Evolutionary conservation across 2,888 invertebrate genomes (phyloP).

Genomic region (Gnatocerus cornutus): DNA sequence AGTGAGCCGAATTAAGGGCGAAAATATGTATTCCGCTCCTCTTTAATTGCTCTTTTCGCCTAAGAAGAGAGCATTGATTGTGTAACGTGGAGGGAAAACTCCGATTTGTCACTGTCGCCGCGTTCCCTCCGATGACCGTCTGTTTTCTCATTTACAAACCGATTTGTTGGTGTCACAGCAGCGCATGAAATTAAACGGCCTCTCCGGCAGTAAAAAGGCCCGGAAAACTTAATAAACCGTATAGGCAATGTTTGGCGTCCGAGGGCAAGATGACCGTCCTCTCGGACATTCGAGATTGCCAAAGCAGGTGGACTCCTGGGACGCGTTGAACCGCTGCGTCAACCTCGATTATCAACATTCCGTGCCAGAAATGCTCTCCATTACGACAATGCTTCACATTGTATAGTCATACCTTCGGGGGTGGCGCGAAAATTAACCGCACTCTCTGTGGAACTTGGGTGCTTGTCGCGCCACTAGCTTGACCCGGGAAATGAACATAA

Average conservation of each 20-base stretch:
- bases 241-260: conserved; percentile 52
- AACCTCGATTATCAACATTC: conserved; percentile 68
- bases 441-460: conserved; percentile 57
- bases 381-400: conserved; percentile 64
- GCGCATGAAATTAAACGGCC: neutral
- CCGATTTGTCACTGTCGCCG: conserved; percentile 46
- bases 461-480: conserved; percentile 56
- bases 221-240: conserved; percentile 60
- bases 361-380: conserved; percentile 65
- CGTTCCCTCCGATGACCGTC: conserved; percentile 34
- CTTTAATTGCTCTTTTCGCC: conserved; percentile 37
- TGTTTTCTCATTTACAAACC: conserved; percentile 48
- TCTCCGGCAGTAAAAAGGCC: conserved; percentile 52
- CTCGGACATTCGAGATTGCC: conserved; percentile 62
- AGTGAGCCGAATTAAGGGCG: conserved; percentile 35
- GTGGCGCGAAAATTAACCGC: conserved; percentile 59
- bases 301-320: conserved; percentile 58
- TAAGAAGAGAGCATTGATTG: conserved; percentile 37
- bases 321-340: conserved; percentile 52
- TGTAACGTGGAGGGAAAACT: conserved; percentile 37
- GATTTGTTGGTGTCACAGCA: conserved; percentile 32
- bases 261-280: conserved; percentile 64
- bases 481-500: conserved; percentile 58
- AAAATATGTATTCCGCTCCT: conserved; percentile 14
- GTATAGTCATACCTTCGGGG: conserved; percentile 57